phyloP scores from a whole-genome alignment of 2,888 invertebrate species.

The Aspidapion aeneum region DNA sequence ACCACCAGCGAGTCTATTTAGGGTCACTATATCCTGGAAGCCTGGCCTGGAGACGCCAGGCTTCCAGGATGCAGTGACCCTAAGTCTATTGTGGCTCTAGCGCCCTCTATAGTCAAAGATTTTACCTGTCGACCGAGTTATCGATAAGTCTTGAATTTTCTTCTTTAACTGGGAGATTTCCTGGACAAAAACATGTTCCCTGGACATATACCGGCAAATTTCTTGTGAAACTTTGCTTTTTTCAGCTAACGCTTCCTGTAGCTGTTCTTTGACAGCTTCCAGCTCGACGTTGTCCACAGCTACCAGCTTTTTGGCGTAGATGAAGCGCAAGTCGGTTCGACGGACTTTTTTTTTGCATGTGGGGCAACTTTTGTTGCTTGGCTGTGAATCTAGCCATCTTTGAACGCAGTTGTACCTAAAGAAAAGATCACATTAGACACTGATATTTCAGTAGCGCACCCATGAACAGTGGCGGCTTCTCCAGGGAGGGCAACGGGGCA shows the following conservation, averaged over 20 bases:
- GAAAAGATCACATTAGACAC: neutral
- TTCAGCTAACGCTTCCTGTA: slow-evolving; percentile 57
- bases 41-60: too few species aligned
- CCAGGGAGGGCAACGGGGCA: too few species aligned
- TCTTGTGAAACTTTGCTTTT: slow-evolving; percentile 61
- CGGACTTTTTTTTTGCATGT: slow-evolving; percentile 71
- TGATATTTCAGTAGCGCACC: too few species aligned
- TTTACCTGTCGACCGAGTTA: too few species aligned
- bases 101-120: too few species aligned
- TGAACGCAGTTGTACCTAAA: slow-evolving; percentile 80
- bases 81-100: too few species aligned
- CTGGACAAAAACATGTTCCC: slow-evolving; percentile 45
- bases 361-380: slow-evolving; percentile 68
- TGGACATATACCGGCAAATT: slow-evolving; percentile 51
- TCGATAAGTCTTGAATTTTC: slow-evolving; percentile 28
- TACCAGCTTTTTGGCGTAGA: slow-evolving; percentile 75
- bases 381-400: slow-evolving; percentile 63
- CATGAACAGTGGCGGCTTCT: too few species aligned
- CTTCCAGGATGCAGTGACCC: too few species aligned
- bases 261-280: slow-evolving; percentile 60
- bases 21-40: too few species aligned
- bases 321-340: slow-evolving; percentile 44
- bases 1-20: too few species aligned
- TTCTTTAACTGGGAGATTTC: slow-evolving; percentile 39
- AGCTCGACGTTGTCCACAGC: slow-evolving; percentile 77